Conservation (phyloP, 2,888 invertebrate species). For the Amphipyra tragopoginis region DNA sequence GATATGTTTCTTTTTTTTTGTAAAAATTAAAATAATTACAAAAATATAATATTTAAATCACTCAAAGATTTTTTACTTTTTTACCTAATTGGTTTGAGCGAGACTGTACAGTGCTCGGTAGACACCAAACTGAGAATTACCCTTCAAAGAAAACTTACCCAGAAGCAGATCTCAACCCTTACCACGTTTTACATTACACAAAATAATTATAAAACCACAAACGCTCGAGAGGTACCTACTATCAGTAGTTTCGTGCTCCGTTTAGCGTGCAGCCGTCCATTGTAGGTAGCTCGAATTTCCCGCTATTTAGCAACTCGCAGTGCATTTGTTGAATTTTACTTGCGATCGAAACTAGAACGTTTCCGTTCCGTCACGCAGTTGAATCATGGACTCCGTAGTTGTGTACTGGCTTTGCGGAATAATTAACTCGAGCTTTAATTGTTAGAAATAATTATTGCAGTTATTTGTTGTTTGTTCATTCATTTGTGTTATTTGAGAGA, state of each 20-base stretch:
- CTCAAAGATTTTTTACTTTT: too few relatives aligned
- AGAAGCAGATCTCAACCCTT: too few relatives aligned
- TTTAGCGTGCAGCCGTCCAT: slow-evolving; percentile 42
- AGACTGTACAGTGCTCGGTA: too few relatives aligned
- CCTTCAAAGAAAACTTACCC: too few relatives aligned
- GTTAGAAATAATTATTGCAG: slow-evolving; percentile 8
- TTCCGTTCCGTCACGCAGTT: slow-evolving; percentile 36
- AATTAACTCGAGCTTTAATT: slow-evolving; percentile 23
- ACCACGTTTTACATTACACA: too few relatives aligned
- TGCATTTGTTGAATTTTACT: slow-evolving; percentile 47
- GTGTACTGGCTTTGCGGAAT: slow-evolving; percentile 16
- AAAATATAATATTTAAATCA: too few relatives aligned
- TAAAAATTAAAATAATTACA: too few relatives aligned
- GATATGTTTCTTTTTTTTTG: too few relatives aligned
- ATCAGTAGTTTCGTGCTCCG: slow-evolving; percentile 31
- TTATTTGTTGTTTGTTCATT: not conserved
- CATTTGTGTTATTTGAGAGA: not conserved
- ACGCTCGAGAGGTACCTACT: too few relatives aligned
- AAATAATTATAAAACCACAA: too few relatives aligned
- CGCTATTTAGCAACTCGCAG: slow-evolving; percentile 45
- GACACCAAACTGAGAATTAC: too few relatives aligned
- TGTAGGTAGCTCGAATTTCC: slow-evolving; percentile 31
- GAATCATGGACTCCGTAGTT: slow-evolving; percentile 22
- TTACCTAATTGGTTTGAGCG: too few relatives aligned
- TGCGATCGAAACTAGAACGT: slow-evolving; percentile 30